A percentile compares a stretch with the other conserved stretches of the same genome.
phyloP scores from a whole-genome alignment of 2,797 vertebrate species.

The Rhinella marina region DNA sequence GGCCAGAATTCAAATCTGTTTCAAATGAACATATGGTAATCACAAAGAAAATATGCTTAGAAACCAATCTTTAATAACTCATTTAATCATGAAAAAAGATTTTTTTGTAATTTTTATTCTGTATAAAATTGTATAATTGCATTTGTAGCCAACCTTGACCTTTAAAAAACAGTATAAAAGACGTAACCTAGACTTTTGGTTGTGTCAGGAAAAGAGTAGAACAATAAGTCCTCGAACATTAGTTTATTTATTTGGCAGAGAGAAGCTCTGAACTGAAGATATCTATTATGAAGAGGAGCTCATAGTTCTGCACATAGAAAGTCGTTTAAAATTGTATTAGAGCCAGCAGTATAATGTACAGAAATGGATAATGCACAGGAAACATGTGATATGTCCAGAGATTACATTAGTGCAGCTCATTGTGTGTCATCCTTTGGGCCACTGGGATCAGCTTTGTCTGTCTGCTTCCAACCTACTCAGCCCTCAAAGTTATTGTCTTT shows the following conservation, averaged over 20 bases:
- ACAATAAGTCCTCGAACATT: neutral
- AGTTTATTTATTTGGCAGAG: neutral
- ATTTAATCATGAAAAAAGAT: neutral
- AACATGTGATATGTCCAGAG: constrained; percentile 21
- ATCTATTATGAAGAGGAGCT: neutral
- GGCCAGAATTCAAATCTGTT: neutral
- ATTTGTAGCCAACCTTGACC: neutral
- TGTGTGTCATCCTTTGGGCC: constrained; percentile 29
- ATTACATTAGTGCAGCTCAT: constrained; percentile 35
- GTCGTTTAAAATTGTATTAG: constrained; percentile 35
- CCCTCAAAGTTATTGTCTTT: constrained; percentile 17
- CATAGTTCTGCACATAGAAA: constrained; percentile 22
- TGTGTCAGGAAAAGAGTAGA: neutral
- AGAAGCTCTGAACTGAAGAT: neutral
- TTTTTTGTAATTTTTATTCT: neutral
- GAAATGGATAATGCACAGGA: constrained; percentile 35
- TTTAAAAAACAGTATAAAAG: neutral
- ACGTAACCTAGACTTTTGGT: neutral
- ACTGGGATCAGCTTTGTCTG: neutral
- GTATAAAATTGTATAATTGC: neutral
- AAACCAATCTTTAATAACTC: neutral
- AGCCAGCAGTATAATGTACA: neutral
- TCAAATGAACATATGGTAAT: neutral
- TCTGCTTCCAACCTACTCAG: constrained; percentile 10
- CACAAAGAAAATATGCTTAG: neutral